phyloP scores from a whole-genome alignment of 1,140 invertebrate genomes.

The Neodiprion fabricii region DNA sequence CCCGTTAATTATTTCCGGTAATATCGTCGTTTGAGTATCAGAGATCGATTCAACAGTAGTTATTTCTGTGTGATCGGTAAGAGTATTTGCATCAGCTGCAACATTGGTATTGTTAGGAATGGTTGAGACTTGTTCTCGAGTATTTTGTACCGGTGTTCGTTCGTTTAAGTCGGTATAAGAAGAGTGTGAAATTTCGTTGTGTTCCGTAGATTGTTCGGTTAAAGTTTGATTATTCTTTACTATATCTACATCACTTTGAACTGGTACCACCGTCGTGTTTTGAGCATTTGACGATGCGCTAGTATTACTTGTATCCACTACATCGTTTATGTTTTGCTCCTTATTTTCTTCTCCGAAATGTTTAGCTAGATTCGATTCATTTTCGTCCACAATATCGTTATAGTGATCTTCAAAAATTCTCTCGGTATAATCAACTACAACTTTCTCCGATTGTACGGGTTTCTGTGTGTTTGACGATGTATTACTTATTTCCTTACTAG shows the following conservation, averaged over 20 bases:
- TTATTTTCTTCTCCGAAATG: constrained; percentile 31
- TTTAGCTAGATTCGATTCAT: constrained; percentile 27
- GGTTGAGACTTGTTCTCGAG: not conserved
- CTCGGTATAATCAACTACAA: not conserved
- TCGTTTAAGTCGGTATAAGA: not conserved
- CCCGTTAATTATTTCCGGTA: not conserved
- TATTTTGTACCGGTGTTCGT: not conserved
- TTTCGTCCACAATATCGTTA: constrained; percentile 55
- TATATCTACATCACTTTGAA: not conserved
- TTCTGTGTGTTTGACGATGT: not conserved
- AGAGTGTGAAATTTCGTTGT: not conserved
- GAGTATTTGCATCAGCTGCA: not conserved
- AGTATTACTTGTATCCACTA: not conserved
- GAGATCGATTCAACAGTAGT: not conserved
- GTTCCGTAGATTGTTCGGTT: not conserved
- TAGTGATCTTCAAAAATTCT: constrained; percentile 50
- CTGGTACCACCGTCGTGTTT: not conserved
- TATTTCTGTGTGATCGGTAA: not conserved
- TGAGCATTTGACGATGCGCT: not conserved
- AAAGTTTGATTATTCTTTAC: not conserved
- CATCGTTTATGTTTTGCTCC: not conserved
- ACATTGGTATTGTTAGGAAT: not conserved
- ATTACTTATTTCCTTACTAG: not conserved
- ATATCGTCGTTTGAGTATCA: not conserved
- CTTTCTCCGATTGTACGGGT: not conserved